Percentiles rank a stretch among this genome's conserved stretches.
Conservation (phyloP, 2,797 vertebrate species). For the Peromyscus nudipes region DNA sequence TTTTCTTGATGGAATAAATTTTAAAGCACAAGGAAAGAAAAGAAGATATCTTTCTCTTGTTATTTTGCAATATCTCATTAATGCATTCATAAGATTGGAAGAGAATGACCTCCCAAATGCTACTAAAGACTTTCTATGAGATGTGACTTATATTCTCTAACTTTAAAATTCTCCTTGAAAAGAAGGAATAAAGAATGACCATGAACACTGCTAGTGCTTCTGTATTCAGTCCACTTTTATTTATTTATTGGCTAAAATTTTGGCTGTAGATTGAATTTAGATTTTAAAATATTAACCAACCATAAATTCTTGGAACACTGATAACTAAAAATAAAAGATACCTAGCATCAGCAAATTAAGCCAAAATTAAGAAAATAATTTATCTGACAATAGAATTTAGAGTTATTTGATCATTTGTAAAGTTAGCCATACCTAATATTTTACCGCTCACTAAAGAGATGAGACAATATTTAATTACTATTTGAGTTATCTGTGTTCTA, state of each 20-base stretch:
- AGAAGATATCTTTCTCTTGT: background rate
- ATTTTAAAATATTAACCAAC: background rate
- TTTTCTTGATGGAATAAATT: background rate
- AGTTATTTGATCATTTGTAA: background rate
- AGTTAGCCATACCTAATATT: background rate
- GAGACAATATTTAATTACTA: background rate
- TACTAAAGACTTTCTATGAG: background rate
- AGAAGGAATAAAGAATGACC: background rate
- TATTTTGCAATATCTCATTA: background rate
- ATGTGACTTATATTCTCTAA: background rate
- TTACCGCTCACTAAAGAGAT: background rate
- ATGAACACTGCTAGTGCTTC: background rate
- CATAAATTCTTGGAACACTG: background rate
- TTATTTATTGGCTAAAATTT: background rate
- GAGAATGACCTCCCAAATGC: background rate
- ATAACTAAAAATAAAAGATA: background rate
- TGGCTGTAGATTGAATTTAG: background rate
- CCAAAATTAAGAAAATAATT: background rate
- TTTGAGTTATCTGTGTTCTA: background rate
- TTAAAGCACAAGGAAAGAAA: background rate
- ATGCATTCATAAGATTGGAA: background rate
- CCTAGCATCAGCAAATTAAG: background rate
- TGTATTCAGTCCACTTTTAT: background rate
- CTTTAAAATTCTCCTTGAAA: background rate
- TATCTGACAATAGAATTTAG: background rate